A percentile compares a stretch with the other conserved stretches of the same genome.
Evolutionary conservation across 2,797 vertebrate species (phyloP).

Genomic region (Nannoperca australis): DNA sequence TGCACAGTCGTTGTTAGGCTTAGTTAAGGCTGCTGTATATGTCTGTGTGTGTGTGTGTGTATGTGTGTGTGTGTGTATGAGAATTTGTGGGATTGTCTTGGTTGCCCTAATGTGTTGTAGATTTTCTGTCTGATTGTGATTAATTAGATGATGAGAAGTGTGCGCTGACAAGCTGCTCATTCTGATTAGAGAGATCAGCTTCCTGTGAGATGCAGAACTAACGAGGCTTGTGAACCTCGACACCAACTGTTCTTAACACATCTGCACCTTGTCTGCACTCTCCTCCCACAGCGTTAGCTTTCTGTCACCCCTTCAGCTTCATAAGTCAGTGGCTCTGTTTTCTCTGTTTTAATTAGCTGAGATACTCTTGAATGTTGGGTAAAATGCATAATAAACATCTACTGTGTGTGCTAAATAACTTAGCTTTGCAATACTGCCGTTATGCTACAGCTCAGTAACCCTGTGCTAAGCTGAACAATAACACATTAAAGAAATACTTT

Average conservation of each 20-base stretch:
- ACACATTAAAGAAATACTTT: background rate
- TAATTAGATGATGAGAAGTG: slow-evolving; percentile 85
- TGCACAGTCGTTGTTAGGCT: slow-evolving; percentile 12
- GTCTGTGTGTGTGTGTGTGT: slow-evolving; percentile 23
- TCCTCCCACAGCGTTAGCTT: slow-evolving; percentile 33
- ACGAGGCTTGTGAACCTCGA: slow-evolving; percentile 67
- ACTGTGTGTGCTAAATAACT: too few relatives aligned
- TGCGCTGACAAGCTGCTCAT: slow-evolving; percentile 82
- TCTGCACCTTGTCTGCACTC: slow-evolving; percentile 47
- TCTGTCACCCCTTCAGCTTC: slow-evolving; percentile 18
- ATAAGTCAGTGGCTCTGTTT: background rate
- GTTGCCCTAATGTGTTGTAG: slow-evolving; percentile 74
- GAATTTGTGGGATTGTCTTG: slow-evolving; percentile 47
- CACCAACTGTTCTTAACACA: slow-evolving; percentile 49
- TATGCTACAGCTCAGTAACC: too few relatives aligned
- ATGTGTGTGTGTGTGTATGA: slow-evolving; percentile 12
- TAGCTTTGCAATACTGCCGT: too few relatives aligned
- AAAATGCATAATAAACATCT: too few relatives aligned
- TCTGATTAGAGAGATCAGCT: slow-evolving; percentile 84
- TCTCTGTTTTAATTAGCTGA: too few relatives aligned
- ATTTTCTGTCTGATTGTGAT: slow-evolving; percentile 82
- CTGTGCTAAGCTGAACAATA: too few relatives aligned
- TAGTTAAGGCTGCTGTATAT: slow-evolving; percentile 16
- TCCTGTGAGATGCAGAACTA: slow-evolving; percentile 81
- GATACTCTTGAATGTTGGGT: too few relatives aligned